These are phyloP conservation scores for Griposia aprilina DNA, from an alignment of 2,888 invertebrate genomes.

Conservation along the genomic window DNA sequence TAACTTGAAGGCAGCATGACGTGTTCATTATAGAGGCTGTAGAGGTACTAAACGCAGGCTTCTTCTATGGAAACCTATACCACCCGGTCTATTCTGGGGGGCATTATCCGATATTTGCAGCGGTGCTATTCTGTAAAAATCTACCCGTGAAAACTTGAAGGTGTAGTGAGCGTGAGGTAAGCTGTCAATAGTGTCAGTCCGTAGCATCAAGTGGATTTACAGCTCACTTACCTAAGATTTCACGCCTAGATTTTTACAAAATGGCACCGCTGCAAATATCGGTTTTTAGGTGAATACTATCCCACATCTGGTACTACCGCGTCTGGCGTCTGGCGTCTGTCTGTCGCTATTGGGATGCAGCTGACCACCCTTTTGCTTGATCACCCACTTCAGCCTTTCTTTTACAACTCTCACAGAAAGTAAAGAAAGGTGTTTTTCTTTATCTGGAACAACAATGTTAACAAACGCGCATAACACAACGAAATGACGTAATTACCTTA, in stretches of 20 bases:
- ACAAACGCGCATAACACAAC: conserved; percentile 28
- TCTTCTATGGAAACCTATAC: too few relatives aligned
- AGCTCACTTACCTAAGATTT: too few relatives aligned
- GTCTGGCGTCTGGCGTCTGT: too few relatives aligned
- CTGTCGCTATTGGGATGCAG: not conserved
- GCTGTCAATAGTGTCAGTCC: too few relatives aligned
- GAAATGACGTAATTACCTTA: conserved; percentile 50
- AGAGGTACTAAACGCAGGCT: too few relatives aligned
- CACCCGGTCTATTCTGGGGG: not conserved
- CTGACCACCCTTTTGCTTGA: not conserved
- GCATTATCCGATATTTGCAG: too few relatives aligned
- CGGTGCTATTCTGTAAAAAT: too few relatives aligned
- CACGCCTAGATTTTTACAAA: too few relatives aligned
- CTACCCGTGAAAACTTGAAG: too few relatives aligned
- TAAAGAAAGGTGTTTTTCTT: not conserved
- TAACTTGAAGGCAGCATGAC: conserved; percentile 3
- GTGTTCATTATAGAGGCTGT: not conserved
- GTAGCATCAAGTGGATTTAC: too few relatives aligned
- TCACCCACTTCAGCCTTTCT: not conserved
- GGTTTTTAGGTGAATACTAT: not conserved
- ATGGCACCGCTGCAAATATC: not conserved
- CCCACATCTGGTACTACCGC: not conserved
- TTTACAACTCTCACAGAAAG: not conserved
- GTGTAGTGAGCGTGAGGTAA: too few relatives aligned
- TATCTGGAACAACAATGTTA: conserved; percentile 6